Base-by-base conservation (phyloP, 2,888 invertebrate species). In the Gibbula magus region DNA sequence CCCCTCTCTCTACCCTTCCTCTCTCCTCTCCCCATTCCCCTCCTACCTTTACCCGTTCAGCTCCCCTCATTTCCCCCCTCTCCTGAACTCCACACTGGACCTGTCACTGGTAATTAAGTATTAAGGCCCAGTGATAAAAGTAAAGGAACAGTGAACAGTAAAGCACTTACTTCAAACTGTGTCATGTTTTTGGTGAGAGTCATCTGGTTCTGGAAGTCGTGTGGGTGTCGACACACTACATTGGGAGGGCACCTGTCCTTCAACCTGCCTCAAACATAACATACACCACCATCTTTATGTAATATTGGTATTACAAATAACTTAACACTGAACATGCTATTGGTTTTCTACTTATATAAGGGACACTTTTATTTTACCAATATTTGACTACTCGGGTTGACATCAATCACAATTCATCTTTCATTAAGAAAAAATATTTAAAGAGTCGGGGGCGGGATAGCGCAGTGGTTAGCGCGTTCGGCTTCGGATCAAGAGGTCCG, bases 181-280 rank as follows among this genome's bases (percentile, higher is more conserved):
- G 94, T 93, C 22, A 97, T 96, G 93, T 98, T 95, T 90, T 95
- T 95, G 91, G 96, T 97, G 87, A 99, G 95, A 88, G 95, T 95
- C 97, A 98, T 97, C 93, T 97, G 96, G 94, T 99, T 96, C 92
- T 95, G 95, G 94, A 96, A 99, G 90, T 98, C 98, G 93, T 99
- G 99, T 39, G 98, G 98, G 86, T 97, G 96, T 84, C 96, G 97
- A 94, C 98, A 99, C 0, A 56, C 67, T 0, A 54, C 56, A 54
- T 74, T 76, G 13, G 18, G 32, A 0, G 82, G 83, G n/a, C 85
- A 87, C 22, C 84, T 76, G 86, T 92, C 73, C n/a, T 56, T 67
- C 25, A 87, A 70, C 83, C 86, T 81, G 81, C 20, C 73, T 53
- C 51, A 18, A 16, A 75, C 20, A 35, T 7, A 18, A 51, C 39